Evolutionary conservation across 2,113 vertebrate species (phyloP), one percentile per base, ranked within the genome.

Genomic region (Myxocyprinus asiaticus): DNA sequence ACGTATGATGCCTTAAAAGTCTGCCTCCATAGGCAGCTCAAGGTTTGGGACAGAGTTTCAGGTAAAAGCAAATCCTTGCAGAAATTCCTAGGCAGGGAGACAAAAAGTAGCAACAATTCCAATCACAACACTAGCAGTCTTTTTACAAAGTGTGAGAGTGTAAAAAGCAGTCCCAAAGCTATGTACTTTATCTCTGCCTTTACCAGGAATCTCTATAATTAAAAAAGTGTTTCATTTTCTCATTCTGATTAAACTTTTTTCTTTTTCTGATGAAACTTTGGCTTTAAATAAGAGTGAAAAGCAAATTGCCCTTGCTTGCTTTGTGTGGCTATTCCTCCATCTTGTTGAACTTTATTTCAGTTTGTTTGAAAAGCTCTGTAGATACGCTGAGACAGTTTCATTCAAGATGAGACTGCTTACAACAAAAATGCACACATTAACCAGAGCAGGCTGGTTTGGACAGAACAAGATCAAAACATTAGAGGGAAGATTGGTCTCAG

Each of bases 381-480:
- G 88, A 88, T 89, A 33, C 3, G 82, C 76, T 64, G 79, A 86
- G 84, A 80, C 84, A 81, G 42, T 77, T 90, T 91, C 47, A 14
- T 61, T 62, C 86, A 85, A 77, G 74, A 82, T 92, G 90, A 88
- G 89, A 92, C 91, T 91, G 90, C 87, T 88, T 86, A 89, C 87
- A 89, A 88, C 87, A 85, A 83, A 15, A 75, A 84, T 85, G 83
- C 89, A 91, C 87, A 88, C 88, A 91, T 88, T 90, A 92, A 93
- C 89, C 86, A 88, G 91, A 90, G 87, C 87, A 83, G 89, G 92
- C 90, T 91, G 87, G 83, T 88, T 91, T 87, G 88, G 86, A 85
- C 85, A 77, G 83, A 87, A 79, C 74, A 86, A 87, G 90, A 92
- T 92, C 90, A 88, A 91, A 92, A 81, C 83, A 68, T 67, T 70